These are phyloP conservation scores for Trematocara caparti DNA, from an alignment of 2,797 vertebrate genomes.

Conservation along the genomic window DNA sequence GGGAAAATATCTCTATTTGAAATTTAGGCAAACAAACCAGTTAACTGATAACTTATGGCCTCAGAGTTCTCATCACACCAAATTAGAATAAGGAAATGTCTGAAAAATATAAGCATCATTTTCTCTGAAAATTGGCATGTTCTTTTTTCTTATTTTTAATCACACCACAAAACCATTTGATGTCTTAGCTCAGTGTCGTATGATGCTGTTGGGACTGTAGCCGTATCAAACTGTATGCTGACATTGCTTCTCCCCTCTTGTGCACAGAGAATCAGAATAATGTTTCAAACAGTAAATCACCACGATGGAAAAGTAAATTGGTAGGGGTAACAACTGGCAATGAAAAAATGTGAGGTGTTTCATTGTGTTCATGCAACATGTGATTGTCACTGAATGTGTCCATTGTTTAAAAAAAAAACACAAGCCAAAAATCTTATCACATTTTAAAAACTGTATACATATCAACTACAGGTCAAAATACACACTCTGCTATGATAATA, in stretches of 20 bases:
- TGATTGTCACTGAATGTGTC: neutral
- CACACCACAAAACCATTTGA: neutral
- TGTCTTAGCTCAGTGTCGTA: neutral
- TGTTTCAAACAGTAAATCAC: neutral
- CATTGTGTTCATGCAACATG: neutral
- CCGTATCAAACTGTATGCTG: neutral
- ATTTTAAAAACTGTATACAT: neutral
- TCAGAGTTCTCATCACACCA: neutral
- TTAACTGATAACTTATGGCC: neutral
- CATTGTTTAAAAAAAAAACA: neutral
- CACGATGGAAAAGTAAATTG: neutral
- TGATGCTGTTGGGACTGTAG: neutral
- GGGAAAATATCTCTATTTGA: neutral
- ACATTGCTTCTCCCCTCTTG: neutral
- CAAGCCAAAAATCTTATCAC: neutral
- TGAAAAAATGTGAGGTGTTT: neutral
- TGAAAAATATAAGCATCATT: neutral
- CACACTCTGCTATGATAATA: neutral
- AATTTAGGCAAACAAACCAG: neutral
- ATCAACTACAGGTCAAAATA: neutral
- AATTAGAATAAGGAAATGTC: neutral
- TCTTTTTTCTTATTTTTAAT: neutral
- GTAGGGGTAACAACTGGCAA: neutral
- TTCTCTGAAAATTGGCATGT: neutral
- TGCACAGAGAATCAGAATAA: neutral